Conservation (phyloP, 2,888 invertebrate genomes). For the Rhagonycha fulva region DNA sequence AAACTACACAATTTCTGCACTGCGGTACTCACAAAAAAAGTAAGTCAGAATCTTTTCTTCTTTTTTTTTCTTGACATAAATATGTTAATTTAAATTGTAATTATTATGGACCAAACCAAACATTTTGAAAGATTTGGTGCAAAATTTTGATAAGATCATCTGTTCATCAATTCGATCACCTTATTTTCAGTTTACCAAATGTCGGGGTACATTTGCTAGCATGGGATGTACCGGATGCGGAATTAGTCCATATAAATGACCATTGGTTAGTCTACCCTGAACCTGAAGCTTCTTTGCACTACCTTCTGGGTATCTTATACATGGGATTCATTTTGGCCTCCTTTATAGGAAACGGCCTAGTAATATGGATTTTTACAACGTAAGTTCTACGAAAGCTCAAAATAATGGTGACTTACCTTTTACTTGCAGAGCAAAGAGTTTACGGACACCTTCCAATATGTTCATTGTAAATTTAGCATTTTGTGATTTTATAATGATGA, state of each 20-base stretch:
- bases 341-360: slow-evolving; percentile 80
- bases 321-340: slow-evolving; percentile 74
- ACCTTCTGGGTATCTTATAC: slow-evolving; percentile 77
- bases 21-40: background rate
- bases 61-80: background rate
- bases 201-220: slow-evolving; percentile 61
- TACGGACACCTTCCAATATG: slow-evolving; percentile 82
- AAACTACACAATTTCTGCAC: background rate
- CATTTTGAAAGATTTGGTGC: no score
- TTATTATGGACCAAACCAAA: background rate
- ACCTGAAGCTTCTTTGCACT: slow-evolving; percentile 81
- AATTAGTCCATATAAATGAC: slow-evolving; percentile 75
- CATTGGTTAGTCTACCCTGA: slow-evolving; percentile 83
- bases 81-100: background rate
- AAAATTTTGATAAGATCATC: no score
- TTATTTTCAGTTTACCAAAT: slow-evolving; percentile 18
- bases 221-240: slow-evolving; percentile 78
- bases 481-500: slow-evolving; percentile 87
- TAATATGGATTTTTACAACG: slow-evolving; percentile 83
- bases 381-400: slow-evolving; percentile 55
- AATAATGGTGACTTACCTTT: background rate
- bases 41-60: background rate
- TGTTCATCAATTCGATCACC: no score
- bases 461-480: slow-evolving; percentile 82
- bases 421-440: slow-evolving; percentile 65